These are phyloP conservation scores for Drosophila kepulauana DNA, from an alignment of 1,140 invertebrate genomes.

Conservation along the genomic window DNA sequence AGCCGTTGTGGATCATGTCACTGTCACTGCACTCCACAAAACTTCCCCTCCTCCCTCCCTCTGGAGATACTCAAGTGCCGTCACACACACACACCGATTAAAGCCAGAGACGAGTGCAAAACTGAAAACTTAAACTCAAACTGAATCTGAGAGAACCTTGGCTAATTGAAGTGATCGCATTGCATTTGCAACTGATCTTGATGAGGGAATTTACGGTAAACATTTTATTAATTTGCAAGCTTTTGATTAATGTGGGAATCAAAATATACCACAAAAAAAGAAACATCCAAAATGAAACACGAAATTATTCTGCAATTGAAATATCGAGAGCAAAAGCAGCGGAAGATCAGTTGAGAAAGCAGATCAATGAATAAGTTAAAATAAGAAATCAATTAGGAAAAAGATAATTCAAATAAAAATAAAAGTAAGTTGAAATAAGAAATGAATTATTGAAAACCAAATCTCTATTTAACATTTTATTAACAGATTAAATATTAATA, in stretches of 20 bases:
- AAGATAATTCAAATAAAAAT: no score
- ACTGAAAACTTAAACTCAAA: background rate
- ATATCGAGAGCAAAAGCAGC: no score
- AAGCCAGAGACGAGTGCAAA: background rate
- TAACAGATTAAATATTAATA: no score
- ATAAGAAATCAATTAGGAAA: no score
- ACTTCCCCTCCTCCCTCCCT: background rate
- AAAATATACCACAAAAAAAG: background rate
- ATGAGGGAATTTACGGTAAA: constrained; percentile 16
- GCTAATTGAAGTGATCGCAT: constrained; percentile 60
- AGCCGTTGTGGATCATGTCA: constrained; percentile 72
- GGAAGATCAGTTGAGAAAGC: no score
- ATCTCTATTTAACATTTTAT: no score
- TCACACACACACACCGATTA: background rate
- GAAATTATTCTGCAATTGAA: background rate
- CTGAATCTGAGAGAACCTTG: constrained; percentile 22
- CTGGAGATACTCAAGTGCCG: background rate
- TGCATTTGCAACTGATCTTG: constrained; percentile 46
- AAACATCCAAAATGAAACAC: background rate
- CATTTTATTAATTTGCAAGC: constrained; percentile 3
- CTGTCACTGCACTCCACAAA: constrained; percentile 40
- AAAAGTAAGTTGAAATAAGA: no score
- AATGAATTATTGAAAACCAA: no score
- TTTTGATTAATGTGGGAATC: background rate
- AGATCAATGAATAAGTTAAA: no score